Conservation (phyloP, 2,888 invertebrate species). For the Agonopterix arenella region DNA sequence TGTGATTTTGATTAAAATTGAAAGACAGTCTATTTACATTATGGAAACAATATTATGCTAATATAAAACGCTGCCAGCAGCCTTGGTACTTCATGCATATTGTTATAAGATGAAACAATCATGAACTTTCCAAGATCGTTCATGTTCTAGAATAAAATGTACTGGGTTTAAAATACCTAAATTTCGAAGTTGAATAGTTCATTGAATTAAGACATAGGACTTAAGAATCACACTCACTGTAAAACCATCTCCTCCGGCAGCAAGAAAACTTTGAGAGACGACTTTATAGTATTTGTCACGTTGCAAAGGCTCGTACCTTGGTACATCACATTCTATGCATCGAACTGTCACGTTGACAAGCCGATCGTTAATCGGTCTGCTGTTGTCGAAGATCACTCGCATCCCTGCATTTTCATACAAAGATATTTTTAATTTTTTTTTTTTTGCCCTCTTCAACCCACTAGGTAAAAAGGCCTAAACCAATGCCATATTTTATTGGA, state of each 20-base stretch:
- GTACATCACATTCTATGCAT: slow-evolving; percentile 81
- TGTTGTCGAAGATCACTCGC: slow-evolving; percentile 76
- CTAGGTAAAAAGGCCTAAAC: no score
- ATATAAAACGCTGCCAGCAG: slow-evolving; percentile 21
- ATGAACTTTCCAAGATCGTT: not conserved
- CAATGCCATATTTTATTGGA: no score
- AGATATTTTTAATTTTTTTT: no score
- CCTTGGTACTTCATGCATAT: not conserved
- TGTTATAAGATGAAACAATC: not conserved
- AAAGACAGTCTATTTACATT: slow-evolving; percentile 18
- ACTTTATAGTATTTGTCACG: slow-evolving; percentile 78
- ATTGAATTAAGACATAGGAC: not conserved
- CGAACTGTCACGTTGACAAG: slow-evolving; percentile 74
- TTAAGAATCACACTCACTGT: slow-evolving; percentile 43
- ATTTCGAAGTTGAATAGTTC: no score
- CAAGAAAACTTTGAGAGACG: slow-evolving; percentile 76
- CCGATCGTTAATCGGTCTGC: slow-evolving; percentile 72
- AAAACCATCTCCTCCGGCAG: slow-evolving; percentile 83
- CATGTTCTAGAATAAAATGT: not conserved
- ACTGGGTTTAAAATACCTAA: no score
- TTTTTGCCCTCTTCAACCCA: no score
- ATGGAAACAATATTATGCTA: slow-evolving; percentile 49
- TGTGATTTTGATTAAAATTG: not conserved
- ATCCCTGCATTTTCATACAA: slow-evolving; percentile 33
- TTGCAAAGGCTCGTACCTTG: slow-evolving; percentile 78